These are phyloP conservation scores for Theodoxus fluviatilis DNA, from an alignment of 2,888 invertebrate genomes.

Conservation along the genomic window DNA sequence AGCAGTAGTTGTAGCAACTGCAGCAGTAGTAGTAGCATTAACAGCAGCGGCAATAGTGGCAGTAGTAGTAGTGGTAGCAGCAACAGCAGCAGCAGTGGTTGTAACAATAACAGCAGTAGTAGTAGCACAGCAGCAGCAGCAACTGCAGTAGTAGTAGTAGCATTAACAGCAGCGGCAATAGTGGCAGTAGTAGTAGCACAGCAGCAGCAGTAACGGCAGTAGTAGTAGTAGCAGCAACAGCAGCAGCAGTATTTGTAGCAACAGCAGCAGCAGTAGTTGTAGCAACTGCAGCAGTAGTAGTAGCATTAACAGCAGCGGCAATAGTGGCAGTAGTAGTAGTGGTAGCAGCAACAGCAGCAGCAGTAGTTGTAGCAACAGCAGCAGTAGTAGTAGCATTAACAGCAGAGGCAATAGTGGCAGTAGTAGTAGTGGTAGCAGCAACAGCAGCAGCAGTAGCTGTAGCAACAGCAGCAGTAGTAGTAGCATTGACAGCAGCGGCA, in stretches of 20 bases:
- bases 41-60: conserved; percentile 25
- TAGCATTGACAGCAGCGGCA: conserved; percentile 12
- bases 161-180: conserved; percentile 22
- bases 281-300: conserved; percentile 28
- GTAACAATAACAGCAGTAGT: conserved; percentile 22
- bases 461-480: conserved; percentile 22
- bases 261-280: conserved; percentile 26
- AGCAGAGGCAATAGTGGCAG: neutral
- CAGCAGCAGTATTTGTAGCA: conserved; percentile 28
- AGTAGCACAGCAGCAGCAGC: conserved; percentile 27
- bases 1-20: conserved; percentile 27
- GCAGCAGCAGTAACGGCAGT: conserved; percentile 26
- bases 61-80: conserved; percentile 26
- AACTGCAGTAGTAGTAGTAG: conserved; percentile 26
- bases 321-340: neutral
- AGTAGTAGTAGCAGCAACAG: conserved; percentile 27
- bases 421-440: conserved; percentile 19
- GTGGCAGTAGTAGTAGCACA: conserved; percentile 24
- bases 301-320: conserved; percentile 20
- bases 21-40: conserved; percentile 29
- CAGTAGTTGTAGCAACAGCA: neutral
- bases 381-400: neutral
- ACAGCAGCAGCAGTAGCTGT: conserved; percentile 19
- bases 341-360: neutral
- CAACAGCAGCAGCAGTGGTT: conserved; percentile 20